Conservation (phyloP, 2,888 invertebrate species). For the Pachydiplax longipennis region DNA sequence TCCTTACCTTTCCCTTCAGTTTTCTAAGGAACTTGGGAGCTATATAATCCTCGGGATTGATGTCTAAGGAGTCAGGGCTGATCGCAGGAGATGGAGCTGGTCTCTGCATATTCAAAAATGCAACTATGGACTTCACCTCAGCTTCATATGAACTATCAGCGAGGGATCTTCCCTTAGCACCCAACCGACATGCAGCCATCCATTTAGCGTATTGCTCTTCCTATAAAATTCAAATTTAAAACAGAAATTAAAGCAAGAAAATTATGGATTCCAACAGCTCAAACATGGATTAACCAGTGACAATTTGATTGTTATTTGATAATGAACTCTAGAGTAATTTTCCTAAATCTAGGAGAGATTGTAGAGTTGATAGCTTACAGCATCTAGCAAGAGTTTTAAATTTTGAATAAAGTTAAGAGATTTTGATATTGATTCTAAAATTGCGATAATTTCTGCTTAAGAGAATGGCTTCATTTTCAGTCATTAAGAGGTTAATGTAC, state of each 20-base stretch:
- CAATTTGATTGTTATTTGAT: too few relatives aligned
- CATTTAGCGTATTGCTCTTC: conserved; percentile 97
- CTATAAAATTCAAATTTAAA: conserved; percentile 61
- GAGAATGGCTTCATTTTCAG: too few relatives aligned
- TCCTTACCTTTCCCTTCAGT: conserved; percentile 77
- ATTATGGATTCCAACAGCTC: too few relatives aligned
- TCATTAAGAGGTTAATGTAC: too few relatives aligned
- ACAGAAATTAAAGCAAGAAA: not conserved
- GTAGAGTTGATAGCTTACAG: too few relatives aligned
- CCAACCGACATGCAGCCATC: conserved; percentile 97
- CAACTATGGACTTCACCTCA: conserved; percentile 87
- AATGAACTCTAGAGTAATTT: too few relatives aligned
- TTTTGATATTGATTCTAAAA: too few relatives aligned
- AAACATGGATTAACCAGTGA: too few relatives aligned
- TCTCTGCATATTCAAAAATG: conserved; percentile 89
- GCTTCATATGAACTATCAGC: conserved; percentile 93
- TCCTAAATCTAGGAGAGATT: too few relatives aligned
- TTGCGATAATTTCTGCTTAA: too few relatives aligned
- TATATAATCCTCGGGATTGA: conserved; percentile 89
- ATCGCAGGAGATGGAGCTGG: conserved; percentile 79
- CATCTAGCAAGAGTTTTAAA: too few relatives aligned
- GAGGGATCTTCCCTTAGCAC: conserved; percentile 93
- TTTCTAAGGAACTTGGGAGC: conserved; percentile 87
- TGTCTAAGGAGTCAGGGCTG: conserved; percentile 69
- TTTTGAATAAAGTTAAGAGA: too few relatives aligned